Conservation (phyloP, 1,140 invertebrate genomes). For the Zaprionus kolodkinae region DNA sequence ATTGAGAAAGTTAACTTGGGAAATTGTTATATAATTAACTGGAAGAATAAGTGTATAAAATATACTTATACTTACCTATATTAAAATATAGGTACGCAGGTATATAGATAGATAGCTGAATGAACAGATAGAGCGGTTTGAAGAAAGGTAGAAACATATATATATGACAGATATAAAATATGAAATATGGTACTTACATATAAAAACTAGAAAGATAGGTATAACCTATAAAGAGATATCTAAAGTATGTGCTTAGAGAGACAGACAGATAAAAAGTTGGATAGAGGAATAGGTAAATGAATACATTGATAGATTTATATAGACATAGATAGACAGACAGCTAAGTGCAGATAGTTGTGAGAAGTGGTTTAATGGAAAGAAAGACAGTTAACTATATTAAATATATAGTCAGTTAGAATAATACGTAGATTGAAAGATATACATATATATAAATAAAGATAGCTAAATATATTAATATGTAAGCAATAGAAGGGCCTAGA, state of each 20-base stretch:
- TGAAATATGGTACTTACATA: too few relatives aligned
- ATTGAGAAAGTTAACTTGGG: background rate
- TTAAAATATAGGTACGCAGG: background rate
- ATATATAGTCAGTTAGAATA: background rate
- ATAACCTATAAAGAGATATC: background rate
- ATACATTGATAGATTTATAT: background rate
- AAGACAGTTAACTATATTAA: background rate
- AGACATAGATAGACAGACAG: background rate
- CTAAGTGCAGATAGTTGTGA: background rate
- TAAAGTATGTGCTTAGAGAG: too few relatives aligned
- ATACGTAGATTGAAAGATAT: background rate
- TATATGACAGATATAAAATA: too few relatives aligned
- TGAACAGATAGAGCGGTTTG: background rate
- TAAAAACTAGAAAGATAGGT: background rate
- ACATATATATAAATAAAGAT: background rate
- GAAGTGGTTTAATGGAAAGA: background rate
- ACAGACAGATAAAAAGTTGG: too few relatives aligned
- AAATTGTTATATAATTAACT: conserved; percentile 4
- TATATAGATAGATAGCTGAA: background rate
- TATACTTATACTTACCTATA: too few relatives aligned
- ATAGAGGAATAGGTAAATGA: background rate
- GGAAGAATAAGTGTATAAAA: background rate
- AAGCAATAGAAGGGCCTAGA: background rate
- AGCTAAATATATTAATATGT: background rate
- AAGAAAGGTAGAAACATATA: background rate